phyloP scores from a whole-genome alignment of 2,888 invertebrate genomes.

The Nudaria mundana region DNA sequence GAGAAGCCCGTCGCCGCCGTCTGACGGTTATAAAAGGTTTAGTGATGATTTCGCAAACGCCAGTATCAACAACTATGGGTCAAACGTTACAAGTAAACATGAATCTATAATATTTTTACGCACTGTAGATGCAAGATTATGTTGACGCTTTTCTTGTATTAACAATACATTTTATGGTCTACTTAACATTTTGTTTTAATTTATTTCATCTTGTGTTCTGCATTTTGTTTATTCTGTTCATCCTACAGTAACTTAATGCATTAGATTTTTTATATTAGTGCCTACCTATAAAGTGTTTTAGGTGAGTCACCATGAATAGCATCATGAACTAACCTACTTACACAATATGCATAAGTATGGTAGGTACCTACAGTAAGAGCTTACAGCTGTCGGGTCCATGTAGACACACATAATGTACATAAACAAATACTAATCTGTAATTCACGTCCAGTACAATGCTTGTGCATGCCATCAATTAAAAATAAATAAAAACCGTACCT shows the following conservation, averaged over 20 bases:
- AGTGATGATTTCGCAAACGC: conserved; percentile 81
- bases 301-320: conserved; percentile 56
- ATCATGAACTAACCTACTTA: conserved; percentile 40
- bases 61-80: conserved; percentile 83
- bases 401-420: no score
- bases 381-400: no score
- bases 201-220: conserved; percentile 47
- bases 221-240: conserved; percentile 39
- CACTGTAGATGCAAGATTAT: conserved; percentile 70
- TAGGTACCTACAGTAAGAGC: conserved; percentile 35
- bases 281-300: conserved; percentile 40
- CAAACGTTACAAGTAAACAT: conserved; percentile 82
- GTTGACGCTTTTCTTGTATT: conserved; percentile 70
- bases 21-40: conserved; percentile 84
- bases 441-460: no score
- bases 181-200: conserved; percentile 72
- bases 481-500: no score
- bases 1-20: conserved; percentile 80
- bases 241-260: conserved; percentile 27
- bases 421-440: no score
- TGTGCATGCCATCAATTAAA: no score
- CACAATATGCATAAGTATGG: conserved; percentile 47
- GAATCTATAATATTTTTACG: conserved; percentile 66
- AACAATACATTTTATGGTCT: conserved; percentile 71
- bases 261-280: conserved; percentile 44